Evolutionary conservation across 2,797 vertebrate genomes (phyloP), one percentile per base, ranked within the genome.

Genomic region (Euthynnus affinis): DNA sequence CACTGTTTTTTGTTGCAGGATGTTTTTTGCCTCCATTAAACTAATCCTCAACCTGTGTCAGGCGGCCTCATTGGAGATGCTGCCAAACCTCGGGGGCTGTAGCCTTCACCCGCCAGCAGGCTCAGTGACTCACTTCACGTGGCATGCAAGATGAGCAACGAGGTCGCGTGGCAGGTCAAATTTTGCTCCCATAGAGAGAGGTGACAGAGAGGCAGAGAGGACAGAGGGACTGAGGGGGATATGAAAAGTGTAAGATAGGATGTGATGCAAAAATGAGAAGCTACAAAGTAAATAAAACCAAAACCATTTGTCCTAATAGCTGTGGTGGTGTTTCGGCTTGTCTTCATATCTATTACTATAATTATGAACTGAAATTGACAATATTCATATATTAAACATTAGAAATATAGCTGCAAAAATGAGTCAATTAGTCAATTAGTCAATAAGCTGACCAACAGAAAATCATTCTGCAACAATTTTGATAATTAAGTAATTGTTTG

Each of bases 1-100:
- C 65, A 40, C 37, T 15, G 58, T 65, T 17, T 17, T 72, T 59
- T 72, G 51, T 66, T 78, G 49, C 3, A 32, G 73, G 60, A 74
- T 72, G 71, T 53, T 80, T 72, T 72, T 68, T 70, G 78, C 65
- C 52, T 63, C 29, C 32, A 46, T 22, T 40, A 37, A 71, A 80
- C 63, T 76, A 80, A 87, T 90, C 78, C 82, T 82, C 82, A 74
- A 71, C 37, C 34, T 18, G 53, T 65, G 68, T 73, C 49, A 74
- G 76, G 68, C 51, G 7, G 67, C 77, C 46, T 77, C 73, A 51
- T 52, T 22, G 20, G 70, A 69, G 74, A 79, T 20, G 74, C 58
- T 72, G 44, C 79, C 59, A 80, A 77, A 78, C 63, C 56, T 51
- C 71, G 66, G 58, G 76, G 76, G 63, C 59, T 37, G 76, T 12